phyloP scores from a whole-genome alignment of 2,113 vertebrate species.

The Callionymus lyra region DNA sequence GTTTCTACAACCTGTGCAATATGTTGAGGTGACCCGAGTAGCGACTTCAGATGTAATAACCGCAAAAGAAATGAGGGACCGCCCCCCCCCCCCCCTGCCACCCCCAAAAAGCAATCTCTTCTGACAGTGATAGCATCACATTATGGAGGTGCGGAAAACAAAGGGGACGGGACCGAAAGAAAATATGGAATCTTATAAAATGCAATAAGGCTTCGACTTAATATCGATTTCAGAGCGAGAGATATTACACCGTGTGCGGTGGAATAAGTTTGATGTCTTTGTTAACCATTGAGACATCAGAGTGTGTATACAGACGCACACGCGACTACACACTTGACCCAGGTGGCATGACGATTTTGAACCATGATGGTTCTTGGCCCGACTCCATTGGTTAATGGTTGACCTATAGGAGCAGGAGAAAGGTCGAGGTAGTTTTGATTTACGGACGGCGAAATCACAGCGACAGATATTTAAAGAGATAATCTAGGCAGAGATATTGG shows the following conservation, averaged over 20 bases:
- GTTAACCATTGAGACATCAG: no score
- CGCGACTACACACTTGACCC: no score
- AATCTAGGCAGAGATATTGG: no score
- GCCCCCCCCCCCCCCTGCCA: no score
- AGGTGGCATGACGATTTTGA: no score
- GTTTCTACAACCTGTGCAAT: constrained; percentile 49
- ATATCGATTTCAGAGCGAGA: no score
- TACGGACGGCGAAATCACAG: neutral
- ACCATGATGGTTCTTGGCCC: no score
- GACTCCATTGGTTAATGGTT: no score
- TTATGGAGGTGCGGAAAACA: constrained; percentile 28
- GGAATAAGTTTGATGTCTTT: no score
- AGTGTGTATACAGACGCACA: no score
- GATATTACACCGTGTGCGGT: no score
- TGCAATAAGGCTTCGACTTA: constrained; percentile 25
- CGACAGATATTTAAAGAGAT: no score
- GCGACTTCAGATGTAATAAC: constrained; percentile 55
- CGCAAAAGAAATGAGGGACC: constrained; percentile 40
- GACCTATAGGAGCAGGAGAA: neutral
- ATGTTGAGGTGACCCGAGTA: constrained; percentile 43
- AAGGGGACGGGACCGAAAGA: constrained; percentile 19
- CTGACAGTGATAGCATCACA: constrained; percentile 36
- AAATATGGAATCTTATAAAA: constrained; percentile 34
- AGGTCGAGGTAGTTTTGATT: neutral
- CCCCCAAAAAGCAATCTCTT: constrained; percentile 50